These are phyloP conservation scores for Mus spretus DNA, from an alignment of 2,797 vertebrate species.

Conservation along the genomic window DNA sequence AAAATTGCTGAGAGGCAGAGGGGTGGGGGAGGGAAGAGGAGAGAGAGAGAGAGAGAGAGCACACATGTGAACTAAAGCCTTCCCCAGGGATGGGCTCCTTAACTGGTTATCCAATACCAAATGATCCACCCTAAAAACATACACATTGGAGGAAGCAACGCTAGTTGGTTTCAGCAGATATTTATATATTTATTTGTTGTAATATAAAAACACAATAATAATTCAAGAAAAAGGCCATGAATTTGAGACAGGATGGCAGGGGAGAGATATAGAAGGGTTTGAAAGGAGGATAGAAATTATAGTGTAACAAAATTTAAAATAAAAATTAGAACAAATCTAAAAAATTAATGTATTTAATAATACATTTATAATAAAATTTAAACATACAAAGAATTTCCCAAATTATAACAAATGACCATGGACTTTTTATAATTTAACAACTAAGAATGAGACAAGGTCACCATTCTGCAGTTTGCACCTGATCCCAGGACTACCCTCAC, in stretches of 20 bases:
- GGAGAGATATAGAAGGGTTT: neutral
- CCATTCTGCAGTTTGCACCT: neutral
- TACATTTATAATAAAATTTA: neutral
- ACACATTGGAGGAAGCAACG: neutral
- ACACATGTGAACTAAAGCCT: neutral
- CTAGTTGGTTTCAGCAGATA: neutral
- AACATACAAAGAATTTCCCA: neutral
- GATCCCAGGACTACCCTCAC: neutral
- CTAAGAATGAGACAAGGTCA: neutral
- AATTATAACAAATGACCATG: neutral
- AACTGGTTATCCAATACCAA: too few relatives aligned
- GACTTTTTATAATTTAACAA: neutral
- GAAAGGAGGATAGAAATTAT: neutral
- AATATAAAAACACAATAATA: neutral
- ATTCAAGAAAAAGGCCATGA: neutral
- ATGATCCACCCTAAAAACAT: neutral
- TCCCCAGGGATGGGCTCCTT: neutral
- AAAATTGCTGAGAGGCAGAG: neutral
- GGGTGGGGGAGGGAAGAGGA: too few relatives aligned
- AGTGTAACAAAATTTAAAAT: neutral
- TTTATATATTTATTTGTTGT: neutral
- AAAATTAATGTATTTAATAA: neutral
- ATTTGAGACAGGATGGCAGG: neutral
- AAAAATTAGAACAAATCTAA: neutral
- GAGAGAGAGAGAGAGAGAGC: accelerated